Evolutionary conservation across 2,888 invertebrate genomes (phyloP).

Genomic region (Eucera pruinosa): DNA sequence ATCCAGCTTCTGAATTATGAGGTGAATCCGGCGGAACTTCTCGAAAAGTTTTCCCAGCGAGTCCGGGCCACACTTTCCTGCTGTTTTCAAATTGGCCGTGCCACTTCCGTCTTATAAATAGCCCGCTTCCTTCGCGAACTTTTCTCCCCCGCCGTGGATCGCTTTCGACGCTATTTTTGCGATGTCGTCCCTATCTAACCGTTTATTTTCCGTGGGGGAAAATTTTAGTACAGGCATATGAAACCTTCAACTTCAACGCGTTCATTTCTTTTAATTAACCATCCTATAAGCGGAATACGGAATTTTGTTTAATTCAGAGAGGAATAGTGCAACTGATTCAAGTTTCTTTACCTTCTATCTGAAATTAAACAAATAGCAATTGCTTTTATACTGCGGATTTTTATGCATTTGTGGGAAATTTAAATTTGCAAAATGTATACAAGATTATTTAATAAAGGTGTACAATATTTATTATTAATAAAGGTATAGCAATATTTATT

Average conservation of each 20-base stretch:
- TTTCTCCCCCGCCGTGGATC: conserved; percentile 58
- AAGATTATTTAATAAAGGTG: too few relatives aligned
- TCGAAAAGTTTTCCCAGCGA: conserved; percentile 56
- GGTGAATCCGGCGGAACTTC: conserved; percentile 64
- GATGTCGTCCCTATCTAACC: conserved; percentile 37
- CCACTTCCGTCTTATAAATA: conserved; percentile 71
- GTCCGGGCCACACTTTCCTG: conserved; percentile 61
- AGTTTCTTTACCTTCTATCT: too few relatives aligned
- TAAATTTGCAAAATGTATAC: too few relatives aligned
- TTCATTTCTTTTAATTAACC: too few relatives aligned
- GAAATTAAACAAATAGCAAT: too few relatives aligned
- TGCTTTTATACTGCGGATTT: too few relatives aligned
- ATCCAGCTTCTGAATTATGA: conserved; percentile 68
- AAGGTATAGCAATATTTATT: too few relatives aligned
- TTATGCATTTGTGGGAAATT: too few relatives aligned
- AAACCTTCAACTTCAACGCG: neutral
- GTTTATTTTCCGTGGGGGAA: conserved; percentile 34
- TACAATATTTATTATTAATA: too few relatives aligned
- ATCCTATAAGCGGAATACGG: too few relatives aligned
- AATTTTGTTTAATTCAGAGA: too few relatives aligned
- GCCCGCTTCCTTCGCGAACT: conserved; percentile 62
- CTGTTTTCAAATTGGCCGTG: conserved; percentile 70
- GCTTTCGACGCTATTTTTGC: conserved; percentile 60
- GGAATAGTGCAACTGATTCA: too few relatives aligned
- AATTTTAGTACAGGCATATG: conserved; percentile 5